Base-by-base conservation (phyloP, 2,797 vertebrate genomes). In the Chloroceryle inda region DNA sequence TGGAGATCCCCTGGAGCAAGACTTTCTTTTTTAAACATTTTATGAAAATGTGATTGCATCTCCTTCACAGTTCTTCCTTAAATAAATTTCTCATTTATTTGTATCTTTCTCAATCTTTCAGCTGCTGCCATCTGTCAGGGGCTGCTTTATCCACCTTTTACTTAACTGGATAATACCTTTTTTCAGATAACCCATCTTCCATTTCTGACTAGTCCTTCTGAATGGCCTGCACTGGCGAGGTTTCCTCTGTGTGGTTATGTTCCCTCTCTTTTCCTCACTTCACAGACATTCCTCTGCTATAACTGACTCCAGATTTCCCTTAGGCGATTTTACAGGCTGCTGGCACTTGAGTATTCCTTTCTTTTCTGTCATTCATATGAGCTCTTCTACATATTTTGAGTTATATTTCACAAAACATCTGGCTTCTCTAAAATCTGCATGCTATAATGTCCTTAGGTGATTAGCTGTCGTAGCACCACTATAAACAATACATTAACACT, bases 261-360 rank as follows among this genome's bases (percentile, higher is more conserved):
- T 92, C 23, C 22, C 33, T 76, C 24, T 91, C 53, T 84, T 91
- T 83, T 91, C 47, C 26, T 94, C 33, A 31, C 52, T 96, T 95
- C 64, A 77, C 40, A 74, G 33, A 35, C 37, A 68, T 92, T 92
- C 78, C 38, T 91, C 50, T 83, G 37, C 40, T 61, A 31, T 83
- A 94, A 95, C 56, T 96, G 61, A 49, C 26, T 89, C 92, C 77
- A 89, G 67, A 79, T 93, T 93, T 97, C 87, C 74, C 83, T 89
- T 59, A 73, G 49, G 49, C 40, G 92, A 11, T 85, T 94, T 93
- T 82, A 89, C 85, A 93, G 44, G 33, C 66, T 90, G 24, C 83
- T 94, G 83, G 49, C 44, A 68, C 47, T 91, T 35, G 38, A 71
- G 7, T 61, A 33, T 85, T 93, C 86, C 49, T 82, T 76, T 71